phyloP scores from a whole-genome alignment of 2,888 invertebrate genomes.

The Lochmaea crataegi region DNA sequence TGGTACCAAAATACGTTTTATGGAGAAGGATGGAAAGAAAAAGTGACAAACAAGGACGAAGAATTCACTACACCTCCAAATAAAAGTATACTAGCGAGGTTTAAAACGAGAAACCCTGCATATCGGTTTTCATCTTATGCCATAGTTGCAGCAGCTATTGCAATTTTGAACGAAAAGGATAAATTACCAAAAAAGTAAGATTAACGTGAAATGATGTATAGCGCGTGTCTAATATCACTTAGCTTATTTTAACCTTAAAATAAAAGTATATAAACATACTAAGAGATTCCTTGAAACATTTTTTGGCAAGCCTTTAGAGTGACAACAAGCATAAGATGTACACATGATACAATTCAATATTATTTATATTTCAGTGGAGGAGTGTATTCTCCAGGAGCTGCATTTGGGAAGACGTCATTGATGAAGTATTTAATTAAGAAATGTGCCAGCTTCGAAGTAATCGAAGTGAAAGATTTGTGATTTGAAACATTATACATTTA shows the following conservation, averaged over 20 bases:
- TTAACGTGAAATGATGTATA: neutral
- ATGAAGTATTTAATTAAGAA: slow-evolving; percentile 61
- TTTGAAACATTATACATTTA: too few species aligned
- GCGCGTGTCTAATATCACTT: too few species aligned
- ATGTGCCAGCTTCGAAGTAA: neutral
- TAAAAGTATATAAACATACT: neutral
- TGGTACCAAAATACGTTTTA: slow-evolving; percentile 77
- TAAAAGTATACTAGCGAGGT: slow-evolving; percentile 74
- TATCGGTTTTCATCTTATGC: slow-evolving; percentile 85
- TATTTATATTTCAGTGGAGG: slow-evolving; percentile 73
- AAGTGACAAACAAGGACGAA: slow-evolving; percentile 56
- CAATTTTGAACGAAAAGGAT: slow-evolving; percentile 78
- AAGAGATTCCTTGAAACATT: too few species aligned
- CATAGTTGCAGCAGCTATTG: slow-evolving; percentile 78
- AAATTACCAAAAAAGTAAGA: slow-evolving; percentile 73
- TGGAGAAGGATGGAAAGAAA: slow-evolving; percentile 83
- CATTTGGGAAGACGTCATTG: slow-evolving; percentile 84
- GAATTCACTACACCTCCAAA: slow-evolving; percentile 68
- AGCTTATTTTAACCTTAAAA: neutral
- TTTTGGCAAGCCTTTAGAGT: too few species aligned
- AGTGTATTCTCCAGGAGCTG: slow-evolving; percentile 86
- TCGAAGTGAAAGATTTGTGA: neutral
- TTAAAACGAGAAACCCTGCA: slow-evolving; percentile 79
- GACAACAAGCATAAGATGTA: too few species aligned
- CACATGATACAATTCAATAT: neutral